Evolutionary conservation across 2,797 vertebrate species (phyloP).

Genomic region (Hippocampus kuda): DNA sequence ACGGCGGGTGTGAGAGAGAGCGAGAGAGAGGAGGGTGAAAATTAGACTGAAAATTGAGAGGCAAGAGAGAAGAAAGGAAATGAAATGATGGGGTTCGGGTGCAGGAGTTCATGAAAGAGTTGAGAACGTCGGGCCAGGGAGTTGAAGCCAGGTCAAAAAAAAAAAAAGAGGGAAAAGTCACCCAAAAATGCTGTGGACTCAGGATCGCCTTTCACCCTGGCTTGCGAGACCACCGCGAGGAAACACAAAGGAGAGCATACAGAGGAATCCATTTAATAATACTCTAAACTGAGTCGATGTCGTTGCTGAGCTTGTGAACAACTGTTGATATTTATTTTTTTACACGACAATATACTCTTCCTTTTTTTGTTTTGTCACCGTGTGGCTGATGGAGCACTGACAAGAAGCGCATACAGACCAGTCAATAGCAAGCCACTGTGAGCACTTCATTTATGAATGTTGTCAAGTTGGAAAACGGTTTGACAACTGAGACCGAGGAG

Average conservation of each 20-base stretch:
- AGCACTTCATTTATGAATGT: not conserved
- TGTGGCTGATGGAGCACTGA: too few species aligned
- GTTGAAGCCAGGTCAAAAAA: conserved; percentile 17
- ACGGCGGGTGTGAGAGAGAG: conserved; percentile 10
- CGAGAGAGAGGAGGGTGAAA: conserved; percentile 21
- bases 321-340: too few species aligned
- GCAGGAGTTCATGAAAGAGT: conserved; percentile 14
- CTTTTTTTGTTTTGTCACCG: too few species aligned
- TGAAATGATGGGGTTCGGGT: conserved; percentile 32
- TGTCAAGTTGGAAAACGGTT: not conserved
- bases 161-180: conserved; percentile 4
- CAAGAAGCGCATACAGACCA: too few species aligned
- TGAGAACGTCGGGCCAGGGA: conserved; percentile 10
- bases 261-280: too few species aligned
- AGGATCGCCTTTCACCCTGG: not conserved
- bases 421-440: too few species aligned
- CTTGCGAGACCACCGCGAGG: too few species aligned
- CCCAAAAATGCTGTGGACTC: not conserved
- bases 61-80: conserved; percentile 10
- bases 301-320: too few species aligned
- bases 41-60: conserved; percentile 22
- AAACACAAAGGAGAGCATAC: too few species aligned
- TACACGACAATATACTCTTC: too few species aligned
- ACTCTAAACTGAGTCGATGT: too few species aligned
- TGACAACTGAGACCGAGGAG: not conserved